Conservation (phyloP, 2,888 invertebrate species). For the Augiades crinisus region DNA sequence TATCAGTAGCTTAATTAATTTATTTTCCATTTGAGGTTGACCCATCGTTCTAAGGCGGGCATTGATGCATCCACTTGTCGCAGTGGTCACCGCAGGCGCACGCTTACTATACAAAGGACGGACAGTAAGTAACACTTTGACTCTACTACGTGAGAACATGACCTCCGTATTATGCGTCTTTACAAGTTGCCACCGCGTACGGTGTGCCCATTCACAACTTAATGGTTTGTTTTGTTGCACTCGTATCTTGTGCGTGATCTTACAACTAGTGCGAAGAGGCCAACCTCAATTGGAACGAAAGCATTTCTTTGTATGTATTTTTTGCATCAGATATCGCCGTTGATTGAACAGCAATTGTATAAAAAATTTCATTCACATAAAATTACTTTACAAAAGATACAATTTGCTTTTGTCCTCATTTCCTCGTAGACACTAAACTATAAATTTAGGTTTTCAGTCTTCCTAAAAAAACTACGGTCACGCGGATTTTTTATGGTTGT, state of each 20-base stretch:
- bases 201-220: constrained; percentile 15
- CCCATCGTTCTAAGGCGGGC: constrained; percentile 40
- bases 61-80: constrained; percentile 34
- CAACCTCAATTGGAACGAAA: not conserved
- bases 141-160: constrained; percentile 23
- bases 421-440: too few relatives aligned
- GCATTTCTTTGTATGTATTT: too few relatives aligned
- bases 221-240: constrained; percentile 21
- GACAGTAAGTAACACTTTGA: constrained; percentile 12
- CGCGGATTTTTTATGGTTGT: too few relatives aligned
- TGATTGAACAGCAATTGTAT: too few relatives aligned
- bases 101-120: constrained; percentile 13
- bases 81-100: constrained; percentile 29
- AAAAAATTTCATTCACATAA: too few relatives aligned
- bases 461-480: too few relatives aligned
- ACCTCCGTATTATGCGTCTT: constrained; percentile 17
- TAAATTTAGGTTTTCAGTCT: too few relatives aligned
- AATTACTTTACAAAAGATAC: too few relatives aligned
- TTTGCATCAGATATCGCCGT: too few relatives aligned
- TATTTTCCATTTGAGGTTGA: constrained; percentile 33
- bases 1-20: constrained; percentile 29
- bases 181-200: constrained; percentile 16
- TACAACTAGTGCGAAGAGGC: constrained; percentile 1
- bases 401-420: too few relatives aligned
- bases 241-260: constrained; percentile 6